phyloP scores from a whole-genome alignment of 1,140 invertebrate species.

The Brachionus rubens region DNA sequence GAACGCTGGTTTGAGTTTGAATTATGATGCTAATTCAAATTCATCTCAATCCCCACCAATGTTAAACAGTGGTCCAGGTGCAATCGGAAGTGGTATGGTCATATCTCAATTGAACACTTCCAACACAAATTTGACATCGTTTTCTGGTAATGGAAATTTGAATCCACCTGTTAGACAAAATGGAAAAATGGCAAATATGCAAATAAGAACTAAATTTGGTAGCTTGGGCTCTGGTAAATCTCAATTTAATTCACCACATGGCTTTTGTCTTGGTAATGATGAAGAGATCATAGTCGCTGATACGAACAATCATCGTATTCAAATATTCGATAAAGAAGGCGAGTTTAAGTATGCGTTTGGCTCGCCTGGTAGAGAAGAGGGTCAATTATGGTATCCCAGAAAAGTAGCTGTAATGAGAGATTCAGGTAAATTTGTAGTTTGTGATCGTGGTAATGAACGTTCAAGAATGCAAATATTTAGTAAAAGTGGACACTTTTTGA shows the following conservation, averaged over 20 bases:
- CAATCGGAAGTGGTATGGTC: constrained; percentile 24
- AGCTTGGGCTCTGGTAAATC: constrained; percentile 81
- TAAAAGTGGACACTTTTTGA: constrained; percentile 68
- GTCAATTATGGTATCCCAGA: constrained; percentile 90
- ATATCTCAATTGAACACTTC: background rate
- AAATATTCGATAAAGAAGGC: constrained; percentile 85
- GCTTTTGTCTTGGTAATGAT: constrained; percentile 81
- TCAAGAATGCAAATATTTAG: constrained; percentile 90
- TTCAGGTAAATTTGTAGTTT: constrained; percentile 74
- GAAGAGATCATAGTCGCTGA: constrained; percentile 89
- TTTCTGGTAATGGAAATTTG: constrained; percentile 29
- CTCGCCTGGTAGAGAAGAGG: constrained; percentile 78
- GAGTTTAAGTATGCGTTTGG: constrained; percentile 84
- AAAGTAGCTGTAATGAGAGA: constrained; percentile 84
- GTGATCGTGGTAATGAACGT: constrained; percentile 89
- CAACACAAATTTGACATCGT: background rate
- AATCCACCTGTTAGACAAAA: constrained; percentile 45
- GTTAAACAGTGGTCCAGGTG: background rate
- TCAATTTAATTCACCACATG: constrained; percentile 92
- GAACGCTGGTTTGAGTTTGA: background rate
- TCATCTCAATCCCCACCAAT: constrained; percentile 30
- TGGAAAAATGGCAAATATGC: constrained; percentile 42
- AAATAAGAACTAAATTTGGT: constrained; percentile 72
- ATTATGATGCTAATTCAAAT: constrained; percentile 29
- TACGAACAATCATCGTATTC: constrained; percentile 88